These are phyloP conservation scores for Sceloporus tristichus DNA, from an alignment of 2,113 vertebrate species.

Conservation along the genomic window DNA sequence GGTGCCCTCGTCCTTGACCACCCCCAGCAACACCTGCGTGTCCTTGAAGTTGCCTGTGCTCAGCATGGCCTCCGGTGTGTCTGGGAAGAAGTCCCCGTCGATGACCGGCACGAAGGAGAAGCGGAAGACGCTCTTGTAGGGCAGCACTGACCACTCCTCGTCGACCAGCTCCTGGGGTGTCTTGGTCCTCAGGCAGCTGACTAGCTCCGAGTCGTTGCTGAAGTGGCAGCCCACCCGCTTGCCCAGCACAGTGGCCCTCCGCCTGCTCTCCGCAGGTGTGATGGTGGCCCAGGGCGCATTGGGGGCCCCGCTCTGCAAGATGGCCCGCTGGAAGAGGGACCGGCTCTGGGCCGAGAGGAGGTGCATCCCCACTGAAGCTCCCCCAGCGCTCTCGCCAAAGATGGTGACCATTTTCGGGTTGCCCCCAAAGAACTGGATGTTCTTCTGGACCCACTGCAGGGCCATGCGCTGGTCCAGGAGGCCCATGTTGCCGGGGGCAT, in stretches of 20 bases:
- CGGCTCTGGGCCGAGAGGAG: constrained; percentile 86
- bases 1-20: constrained; percentile 92
- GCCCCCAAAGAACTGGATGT: constrained; percentile 88
- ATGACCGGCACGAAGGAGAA: constrained; percentile 92
- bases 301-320: constrained; percentile 90
- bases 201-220: constrained; percentile 74
- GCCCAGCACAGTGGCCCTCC: constrained; percentile 82
- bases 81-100: constrained; percentile 87
- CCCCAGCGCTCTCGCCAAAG: constrained; percentile 93
- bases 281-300: constrained; percentile 91
- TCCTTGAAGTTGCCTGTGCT: constrained; percentile 83
- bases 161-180: constrained; percentile 85
- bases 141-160: constrained; percentile 84
- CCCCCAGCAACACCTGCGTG: constrained; percentile 85
- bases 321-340: constrained; percentile 84
- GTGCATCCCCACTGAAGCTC: constrained; percentile 88
- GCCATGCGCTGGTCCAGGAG: constrained; percentile 91
- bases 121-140: constrained; percentile 84
- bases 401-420: constrained; percentile 89
- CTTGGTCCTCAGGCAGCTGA: constrained; percentile 84
- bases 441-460: constrained; percentile 88
- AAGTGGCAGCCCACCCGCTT: constrained; percentile 83
- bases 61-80: constrained; percentile 86
- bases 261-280: constrained; percentile 82
- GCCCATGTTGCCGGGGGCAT: constrained; percentile 91